phyloP scores from a whole-genome alignment of 2,888 invertebrate species.

The Scaptomyza flava region DNA sequence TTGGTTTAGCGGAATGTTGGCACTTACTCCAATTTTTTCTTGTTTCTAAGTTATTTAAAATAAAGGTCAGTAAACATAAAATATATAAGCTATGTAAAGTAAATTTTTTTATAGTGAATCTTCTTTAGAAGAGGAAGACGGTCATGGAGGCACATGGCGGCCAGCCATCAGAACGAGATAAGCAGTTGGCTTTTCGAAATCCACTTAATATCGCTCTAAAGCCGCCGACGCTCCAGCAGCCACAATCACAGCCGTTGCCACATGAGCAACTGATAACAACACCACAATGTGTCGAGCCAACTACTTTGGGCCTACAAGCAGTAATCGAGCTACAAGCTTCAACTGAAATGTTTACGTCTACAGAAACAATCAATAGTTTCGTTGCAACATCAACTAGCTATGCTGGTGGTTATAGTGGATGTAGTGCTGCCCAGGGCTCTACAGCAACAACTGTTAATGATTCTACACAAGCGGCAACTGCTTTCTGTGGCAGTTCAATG shows the following conservation, averaged over 20 bases:
- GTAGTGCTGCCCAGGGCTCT: constrained; percentile 64
- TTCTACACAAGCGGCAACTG: constrained; percentile 75
- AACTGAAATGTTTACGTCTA: constrained; percentile 32
- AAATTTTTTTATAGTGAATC: neutral
- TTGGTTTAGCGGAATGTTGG: too few species aligned
- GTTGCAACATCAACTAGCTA: constrained; percentile 27
- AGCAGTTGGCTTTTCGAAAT: constrained; percentile 33
- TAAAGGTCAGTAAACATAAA: too few species aligned
- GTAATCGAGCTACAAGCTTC: constrained; percentile 20
- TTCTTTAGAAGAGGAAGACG: constrained; percentile 41
- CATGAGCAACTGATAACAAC: constrained; percentile 17
- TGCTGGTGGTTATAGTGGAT: constrained; percentile 32
- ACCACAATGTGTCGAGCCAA: constrained; percentile 56
- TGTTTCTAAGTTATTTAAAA: too few species aligned
- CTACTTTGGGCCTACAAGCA: constrained; percentile 47
- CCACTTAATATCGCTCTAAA: constrained; percentile 1
- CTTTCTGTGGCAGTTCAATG: constrained; percentile 74
- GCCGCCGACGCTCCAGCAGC: neutral
- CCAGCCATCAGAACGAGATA: constrained; percentile 82
- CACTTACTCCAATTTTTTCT: too few species aligned
- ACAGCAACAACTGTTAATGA: constrained; percentile 73
- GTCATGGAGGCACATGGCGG: constrained; percentile 84
- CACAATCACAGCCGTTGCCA: constrained; percentile 21
- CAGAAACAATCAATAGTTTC: constrained; percentile 13
- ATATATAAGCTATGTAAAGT: neutral